These are phyloP conservation scores for Lepetodrilus schrolli DNA, from an alignment of 2,888 invertebrate genomes.

Conservation along the genomic window DNA sequence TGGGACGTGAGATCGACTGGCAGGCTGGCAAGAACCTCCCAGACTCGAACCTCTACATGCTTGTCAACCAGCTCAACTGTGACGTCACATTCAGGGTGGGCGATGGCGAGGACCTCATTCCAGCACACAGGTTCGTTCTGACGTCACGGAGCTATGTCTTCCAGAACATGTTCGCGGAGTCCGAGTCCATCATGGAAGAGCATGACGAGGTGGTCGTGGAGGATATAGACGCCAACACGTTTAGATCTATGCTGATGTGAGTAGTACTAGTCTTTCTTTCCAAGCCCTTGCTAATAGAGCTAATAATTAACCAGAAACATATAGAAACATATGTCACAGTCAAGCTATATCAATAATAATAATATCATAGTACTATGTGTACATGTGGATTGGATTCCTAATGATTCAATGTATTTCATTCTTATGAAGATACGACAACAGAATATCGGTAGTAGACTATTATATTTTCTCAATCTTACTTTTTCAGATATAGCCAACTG, in stretches of 20 bases:
- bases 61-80: constrained; percentile 48
- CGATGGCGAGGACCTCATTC: constrained; percentile 40
- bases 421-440: no score
- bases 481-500: no score
- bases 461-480: no score
- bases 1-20: constrained; percentile 42
- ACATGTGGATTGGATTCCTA: no score
- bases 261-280: no score
- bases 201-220: constrained; percentile 31
- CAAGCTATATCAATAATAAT: no score
- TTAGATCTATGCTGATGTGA: constrained; percentile 33
- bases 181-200: constrained; percentile 33
- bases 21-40: constrained; percentile 45
- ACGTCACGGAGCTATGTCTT: constrained; percentile 54
- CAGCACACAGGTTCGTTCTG: constrained; percentile 53
- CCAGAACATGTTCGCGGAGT: constrained; percentile 54
- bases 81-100: constrained; percentile 53
- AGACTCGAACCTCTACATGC: constrained; percentile 53
- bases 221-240: constrained; percentile 31
- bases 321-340: background rate
- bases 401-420: no score
- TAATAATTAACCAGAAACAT: no score
- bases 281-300: no score
- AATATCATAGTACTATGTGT: no score
- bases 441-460: no score